Evolutionary conservation across 2,113 vertebrate genomes (phyloP).

Genomic region (Brachypteracias leptosomus): DNA sequence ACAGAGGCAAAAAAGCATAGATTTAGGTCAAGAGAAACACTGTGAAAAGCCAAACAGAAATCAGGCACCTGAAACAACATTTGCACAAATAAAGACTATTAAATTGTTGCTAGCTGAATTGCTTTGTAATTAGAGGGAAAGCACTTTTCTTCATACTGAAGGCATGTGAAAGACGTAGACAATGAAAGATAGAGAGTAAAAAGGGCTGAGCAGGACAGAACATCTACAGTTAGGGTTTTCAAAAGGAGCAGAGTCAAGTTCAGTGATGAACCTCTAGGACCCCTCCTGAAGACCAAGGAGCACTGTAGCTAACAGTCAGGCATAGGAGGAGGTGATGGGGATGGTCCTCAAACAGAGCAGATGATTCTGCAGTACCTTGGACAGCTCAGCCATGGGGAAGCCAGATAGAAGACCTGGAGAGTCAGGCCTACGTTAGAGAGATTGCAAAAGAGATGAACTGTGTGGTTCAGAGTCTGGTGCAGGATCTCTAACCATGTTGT

Average conservation of each 20-base stretch:
- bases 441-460: background rate
- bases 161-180: background rate
- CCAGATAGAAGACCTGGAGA: background rate
- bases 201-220: background rate
- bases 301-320: accelerated
- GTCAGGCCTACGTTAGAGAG: background rate
- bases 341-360: background rate
- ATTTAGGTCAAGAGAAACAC: background rate
- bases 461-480: background rate
- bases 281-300: background rate
- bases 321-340: background rate
- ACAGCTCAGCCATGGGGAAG: conserved; percentile 38
- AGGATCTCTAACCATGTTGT: background rate
- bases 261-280: background rate
- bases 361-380: conserved; percentile 45
- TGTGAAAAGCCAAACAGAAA: background rate
- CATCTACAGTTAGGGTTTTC: background rate
- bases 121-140: background rate
- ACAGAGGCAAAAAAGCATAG: background rate
- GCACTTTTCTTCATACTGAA: background rate
- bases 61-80: background rate
- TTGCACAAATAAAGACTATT: background rate
- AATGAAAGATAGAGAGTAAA: background rate
- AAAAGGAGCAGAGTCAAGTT: background rate
- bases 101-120: background rate